Evolutionary conservation across 2,113 vertebrate genomes (phyloP).

Genomic region (mouse (Mus musculus)): GRCm39 chr6:17732001-17732500

Average conservation of each 20-base stretch:
- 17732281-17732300: conserved; percentile 38
- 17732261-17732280: conserved; percentile 30
- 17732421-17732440: background rate
- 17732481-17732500: too few relatives aligned
- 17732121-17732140: background rate
- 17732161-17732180: conserved; percentile 35
- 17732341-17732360: background rate
- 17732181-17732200: conserved; percentile 27
- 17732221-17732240: conserved; percentile 9
- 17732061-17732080: background rate
- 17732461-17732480: background rate
- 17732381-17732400: background rate
- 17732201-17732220: conserved; percentile 15
- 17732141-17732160: background rate
- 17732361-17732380: conserved; percentile 14
- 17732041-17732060: conserved; percentile 35
- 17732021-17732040: background rate
- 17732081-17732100: background rate
- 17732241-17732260: conserved; percentile 18
- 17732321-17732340: conserved; percentile 22
- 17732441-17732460: background rate
- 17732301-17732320: conserved; percentile 38
- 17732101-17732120: background rate
- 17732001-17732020: background rate
- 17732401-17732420: background rate